Evolutionary conservation across 2,888 invertebrate genomes (phyloP).

Genomic region (Yponomeuta cagnagella): DNA sequence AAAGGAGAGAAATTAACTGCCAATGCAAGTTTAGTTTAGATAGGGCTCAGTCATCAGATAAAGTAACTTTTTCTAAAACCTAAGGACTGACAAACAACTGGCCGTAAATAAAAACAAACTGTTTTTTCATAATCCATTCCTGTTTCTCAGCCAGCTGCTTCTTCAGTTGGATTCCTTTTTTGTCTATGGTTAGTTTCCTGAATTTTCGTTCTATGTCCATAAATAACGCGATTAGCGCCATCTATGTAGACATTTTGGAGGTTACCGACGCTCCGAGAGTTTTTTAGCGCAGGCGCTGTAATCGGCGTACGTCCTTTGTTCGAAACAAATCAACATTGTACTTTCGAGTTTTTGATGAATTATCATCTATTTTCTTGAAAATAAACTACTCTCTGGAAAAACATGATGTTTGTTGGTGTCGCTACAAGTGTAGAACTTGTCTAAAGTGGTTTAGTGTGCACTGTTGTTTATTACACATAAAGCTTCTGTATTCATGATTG

Average conservation of each 20-base stretch:
- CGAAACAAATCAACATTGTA: conserved; percentile 74
- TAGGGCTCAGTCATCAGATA: too few relatives aligned
- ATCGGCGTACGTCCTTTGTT: conserved; percentile 74
- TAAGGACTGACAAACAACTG: not conserved
- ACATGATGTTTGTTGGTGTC: not conserved
- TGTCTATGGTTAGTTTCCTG: conserved; percentile 9
- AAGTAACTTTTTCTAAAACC: too few relatives aligned
- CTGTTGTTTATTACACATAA: conserved; percentile 21
- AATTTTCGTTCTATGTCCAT: conserved; percentile 29
- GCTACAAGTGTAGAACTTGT: not conserved
- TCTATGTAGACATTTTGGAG: conserved; percentile 43
- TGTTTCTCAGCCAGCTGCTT: not conserved
- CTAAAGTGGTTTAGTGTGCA: conserved; percentile 7
- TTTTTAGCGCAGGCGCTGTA: conserved; percentile 72
- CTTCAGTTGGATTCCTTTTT: not conserved
- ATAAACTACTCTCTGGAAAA: not conserved
- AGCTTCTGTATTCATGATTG: conserved; percentile 55
- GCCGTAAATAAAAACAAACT: not conserved
- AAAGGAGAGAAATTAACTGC: too few relatives aligned
- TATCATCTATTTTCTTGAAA: conserved; percentile 21
- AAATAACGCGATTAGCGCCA: conserved; percentile 42
- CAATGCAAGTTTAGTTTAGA: too few relatives aligned
- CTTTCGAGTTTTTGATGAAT: conserved; percentile 55
- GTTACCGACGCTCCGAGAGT: conserved; percentile 59
- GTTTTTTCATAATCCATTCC: not conserved